phyloP scores from a whole-genome alignment of 2,797 vertebrate species.

The Leptatherina wallacei region DNA sequence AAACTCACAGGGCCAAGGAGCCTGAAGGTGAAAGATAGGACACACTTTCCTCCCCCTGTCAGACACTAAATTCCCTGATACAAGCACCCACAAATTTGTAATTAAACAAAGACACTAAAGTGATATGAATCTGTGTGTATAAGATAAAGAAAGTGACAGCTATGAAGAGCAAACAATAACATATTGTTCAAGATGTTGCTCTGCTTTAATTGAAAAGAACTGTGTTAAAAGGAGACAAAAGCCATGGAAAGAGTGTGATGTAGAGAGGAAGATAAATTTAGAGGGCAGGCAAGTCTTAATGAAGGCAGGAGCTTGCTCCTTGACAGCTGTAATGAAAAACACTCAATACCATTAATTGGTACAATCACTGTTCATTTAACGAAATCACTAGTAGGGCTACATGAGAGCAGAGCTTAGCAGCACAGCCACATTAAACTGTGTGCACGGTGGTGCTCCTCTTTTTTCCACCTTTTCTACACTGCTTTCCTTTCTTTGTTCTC shows the following conservation, averaged over 20 bases:
- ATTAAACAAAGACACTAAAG: conserved; percentile 13
- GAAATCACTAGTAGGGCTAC: conserved; percentile 89
- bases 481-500: conserved; percentile 7
- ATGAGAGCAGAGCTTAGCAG: conserved; percentile 85
- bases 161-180: background rate
- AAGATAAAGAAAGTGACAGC: background rate
- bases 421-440: conserved; percentile 36
- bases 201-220: background rate
- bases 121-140: background rate
- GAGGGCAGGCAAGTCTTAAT: conserved; percentile 49
- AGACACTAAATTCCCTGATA: conserved; percentile 14
- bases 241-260: background rate
- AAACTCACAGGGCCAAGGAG: conserved; percentile 53
- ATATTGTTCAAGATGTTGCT: background rate
- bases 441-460: conserved; percentile 9
- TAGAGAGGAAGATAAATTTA: conserved; percentile 22
- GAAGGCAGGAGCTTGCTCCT: conserved; percentile 66
- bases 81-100: background rate
- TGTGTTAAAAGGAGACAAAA: conserved; percentile 4
- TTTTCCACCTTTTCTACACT: background rate
- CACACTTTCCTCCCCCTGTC: conserved; percentile 51
- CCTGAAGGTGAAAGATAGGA: conserved; percentile 73
- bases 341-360: conserved; percentile 93
- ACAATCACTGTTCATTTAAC: conserved; percentile 92
- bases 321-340: conserved; percentile 91